Conservation (phyloP, 2,797 vertebrate genomes). For the Diceros bicornis region DNA sequence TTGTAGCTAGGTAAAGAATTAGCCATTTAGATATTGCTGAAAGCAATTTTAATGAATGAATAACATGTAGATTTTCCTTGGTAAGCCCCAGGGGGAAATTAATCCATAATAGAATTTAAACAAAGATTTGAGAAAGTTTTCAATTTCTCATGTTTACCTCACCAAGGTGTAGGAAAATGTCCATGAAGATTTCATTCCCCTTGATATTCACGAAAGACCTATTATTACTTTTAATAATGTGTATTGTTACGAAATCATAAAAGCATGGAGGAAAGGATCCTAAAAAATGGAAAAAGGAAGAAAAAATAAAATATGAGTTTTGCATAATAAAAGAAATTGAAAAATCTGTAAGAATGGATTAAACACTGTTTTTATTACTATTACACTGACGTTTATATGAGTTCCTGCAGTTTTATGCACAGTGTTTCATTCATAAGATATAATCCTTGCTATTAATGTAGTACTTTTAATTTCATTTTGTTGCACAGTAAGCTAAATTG, state of each 20-base stretch:
- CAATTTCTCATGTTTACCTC: conserved; percentile 67
- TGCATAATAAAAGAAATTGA: conserved; percentile 5
- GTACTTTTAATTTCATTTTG: conserved; percentile 68
- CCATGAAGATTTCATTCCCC: not conserved
- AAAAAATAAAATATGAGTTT: conserved; percentile 60
- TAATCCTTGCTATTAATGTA: conserved; percentile 69
- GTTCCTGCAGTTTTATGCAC: conserved; percentile 39
- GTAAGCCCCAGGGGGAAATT: conserved; percentile 54
- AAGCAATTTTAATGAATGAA: conserved; percentile 79
- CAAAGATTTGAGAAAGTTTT: conserved; percentile 64
- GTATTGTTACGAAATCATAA: not conserved
- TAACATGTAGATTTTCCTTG: conserved; percentile 65
- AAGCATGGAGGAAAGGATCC: not conserved
- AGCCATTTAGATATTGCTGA: conserved; percentile 65
- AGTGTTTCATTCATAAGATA: conserved; percentile 60
- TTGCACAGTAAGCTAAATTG: conserved; percentile 52
- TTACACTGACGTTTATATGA: conserved; percentile 65
- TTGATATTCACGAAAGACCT: not conserved
- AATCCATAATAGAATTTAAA: conserved; percentile 28
- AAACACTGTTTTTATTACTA: conserved; percentile 52
- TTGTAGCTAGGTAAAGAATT: conserved; percentile 74
- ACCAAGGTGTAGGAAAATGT: conserved; percentile 7
- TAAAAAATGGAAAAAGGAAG: conserved; percentile 30
- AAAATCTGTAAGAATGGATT: conserved; percentile 64
- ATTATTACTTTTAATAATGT: conserved; percentile 23